Percentiles rank a stretch among this genome's conserved stretches.
Conservation (phyloP, 2,113 vertebrate genomes). For the Lophotis ruficrista region DNA sequence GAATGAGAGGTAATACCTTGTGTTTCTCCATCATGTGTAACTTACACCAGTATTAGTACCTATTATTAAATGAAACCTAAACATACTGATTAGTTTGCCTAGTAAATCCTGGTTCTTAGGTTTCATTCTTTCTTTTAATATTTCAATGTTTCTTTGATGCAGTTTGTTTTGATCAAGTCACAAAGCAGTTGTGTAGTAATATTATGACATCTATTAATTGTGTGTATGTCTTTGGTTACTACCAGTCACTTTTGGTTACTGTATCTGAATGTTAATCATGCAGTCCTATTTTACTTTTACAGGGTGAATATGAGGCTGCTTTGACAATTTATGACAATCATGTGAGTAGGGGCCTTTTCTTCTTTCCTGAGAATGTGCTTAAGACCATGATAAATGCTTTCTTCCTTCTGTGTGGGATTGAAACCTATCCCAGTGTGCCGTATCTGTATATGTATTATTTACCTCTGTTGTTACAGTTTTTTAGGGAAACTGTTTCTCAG, state of each 20-base stretch:
- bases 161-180: background rate
- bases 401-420: background rate
- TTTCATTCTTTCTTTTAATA: background rate
- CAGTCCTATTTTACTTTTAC: constrained; percentile 19
- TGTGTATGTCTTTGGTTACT: background rate
- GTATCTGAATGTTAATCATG: background rate
- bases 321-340: constrained; percentile 87
- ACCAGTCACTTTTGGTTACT: background rate
- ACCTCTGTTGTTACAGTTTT: background rate
- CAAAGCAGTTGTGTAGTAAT: background rate
- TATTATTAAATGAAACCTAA: background rate
- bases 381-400: rapidly evolving
- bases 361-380: background rate
- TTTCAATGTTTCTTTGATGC: background rate
- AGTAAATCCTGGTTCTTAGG: background rate
- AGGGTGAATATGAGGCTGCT: constrained; percentile 92
- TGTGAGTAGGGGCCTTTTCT: constrained; percentile 74
- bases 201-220: background rate
- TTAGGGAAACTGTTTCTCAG: background rate
- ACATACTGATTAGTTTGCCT: background rate
- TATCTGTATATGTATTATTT: background rate
- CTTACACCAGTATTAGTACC: background rate
- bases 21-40: background rate
- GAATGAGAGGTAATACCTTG: background rate
- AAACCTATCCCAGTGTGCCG: background rate